Percentiles rank a stretch among this genome's conserved stretches.
phyloP scores from a whole-genome alignment of 2,113 vertebrate species.

The Protobothrops flavoviridis region DNA sequence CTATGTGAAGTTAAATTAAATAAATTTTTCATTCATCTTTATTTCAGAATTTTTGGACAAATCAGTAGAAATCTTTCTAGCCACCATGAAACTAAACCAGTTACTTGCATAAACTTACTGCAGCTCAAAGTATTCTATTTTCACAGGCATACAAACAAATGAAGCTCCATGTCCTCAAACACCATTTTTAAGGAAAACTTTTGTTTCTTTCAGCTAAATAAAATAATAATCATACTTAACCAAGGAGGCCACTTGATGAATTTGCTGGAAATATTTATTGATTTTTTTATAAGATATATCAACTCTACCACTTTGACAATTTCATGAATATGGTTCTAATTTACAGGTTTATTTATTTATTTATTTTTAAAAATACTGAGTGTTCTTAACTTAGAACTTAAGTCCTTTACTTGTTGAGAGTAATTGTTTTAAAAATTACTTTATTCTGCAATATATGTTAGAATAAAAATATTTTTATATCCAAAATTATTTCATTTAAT shows the following conservation, averaged over 20 bases:
- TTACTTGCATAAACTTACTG: background rate
- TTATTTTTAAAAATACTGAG: background rate
- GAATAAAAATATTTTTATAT: background rate
- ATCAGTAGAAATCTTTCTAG: background rate
- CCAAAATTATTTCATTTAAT: constrained; percentile 5
- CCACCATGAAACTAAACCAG: background rate
- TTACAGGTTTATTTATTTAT: background rate
- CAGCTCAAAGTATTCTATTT: background rate
- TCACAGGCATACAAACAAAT: background rate
- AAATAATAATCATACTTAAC: background rate
- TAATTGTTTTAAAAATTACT: constrained; percentile 7
- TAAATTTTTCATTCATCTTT: background rate
- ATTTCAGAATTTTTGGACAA: background rate
- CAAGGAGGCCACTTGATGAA: background rate
- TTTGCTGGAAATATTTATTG: background rate
- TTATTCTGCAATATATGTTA: constrained; percentile 4
- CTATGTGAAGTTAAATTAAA: background rate
- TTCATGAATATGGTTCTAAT: background rate
- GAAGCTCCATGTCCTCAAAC: background rate
- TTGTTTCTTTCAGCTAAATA: background rate
- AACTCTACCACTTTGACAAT: background rate
- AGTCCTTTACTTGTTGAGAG: background rate
- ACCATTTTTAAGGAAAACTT: background rate
- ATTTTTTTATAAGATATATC: background rate
- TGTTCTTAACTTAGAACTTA: background rate